Evolutionary conservation across 1,140 invertebrate genomes (phyloP).

Genomic region (Phymastichus coffea): DNA sequence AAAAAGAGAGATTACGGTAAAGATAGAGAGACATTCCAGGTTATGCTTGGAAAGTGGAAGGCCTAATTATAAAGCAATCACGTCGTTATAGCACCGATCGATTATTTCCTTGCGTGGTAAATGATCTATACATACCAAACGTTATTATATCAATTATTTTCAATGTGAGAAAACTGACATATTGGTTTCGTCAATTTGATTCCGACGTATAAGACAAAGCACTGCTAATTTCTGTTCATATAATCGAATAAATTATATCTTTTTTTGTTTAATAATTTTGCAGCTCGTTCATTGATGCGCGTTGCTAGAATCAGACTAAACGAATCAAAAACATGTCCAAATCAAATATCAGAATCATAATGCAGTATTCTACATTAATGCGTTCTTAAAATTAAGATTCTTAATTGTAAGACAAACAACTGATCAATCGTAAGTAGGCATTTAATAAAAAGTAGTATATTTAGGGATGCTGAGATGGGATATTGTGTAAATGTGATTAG

Average conservation of each 20-base stretch:
- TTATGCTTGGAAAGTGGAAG: slow-evolving; percentile 18
- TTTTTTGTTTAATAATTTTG: not conserved
- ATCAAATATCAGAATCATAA: slow-evolving; percentile 2
- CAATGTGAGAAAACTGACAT: too few species aligned
- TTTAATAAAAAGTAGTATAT: not conserved
- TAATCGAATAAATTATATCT: too few species aligned
- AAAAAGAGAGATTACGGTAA: slow-evolving; percentile 4
- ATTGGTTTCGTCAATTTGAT: too few species aligned
- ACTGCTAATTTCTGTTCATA: too few species aligned
- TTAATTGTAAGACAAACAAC: slow-evolving; percentile 3
- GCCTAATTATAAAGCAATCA: slow-evolving; percentile 26
- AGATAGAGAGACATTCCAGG: slow-evolving; percentile 9
- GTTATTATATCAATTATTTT: too few species aligned
- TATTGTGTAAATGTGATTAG: slow-evolving; percentile 2
- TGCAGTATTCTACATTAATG: slow-evolving; percentile 16
- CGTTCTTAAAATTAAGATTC: slow-evolving; percentile 27
- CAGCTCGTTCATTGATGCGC: not conserved
- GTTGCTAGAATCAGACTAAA: not conserved
- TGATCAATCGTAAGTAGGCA: slow-evolving; percentile 1
- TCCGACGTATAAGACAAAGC: too few species aligned
- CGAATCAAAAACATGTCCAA: slow-evolving; percentile 8
- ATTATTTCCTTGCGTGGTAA: slow-evolving; percentile 3
- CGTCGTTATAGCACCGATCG: not conserved
- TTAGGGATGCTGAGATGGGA: not conserved
- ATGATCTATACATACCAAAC: too few species aligned